These are phyloP conservation scores for Globicephala melas DNA, from an alignment of 2,113 vertebrate species.

Conservation along the genomic window DNA sequence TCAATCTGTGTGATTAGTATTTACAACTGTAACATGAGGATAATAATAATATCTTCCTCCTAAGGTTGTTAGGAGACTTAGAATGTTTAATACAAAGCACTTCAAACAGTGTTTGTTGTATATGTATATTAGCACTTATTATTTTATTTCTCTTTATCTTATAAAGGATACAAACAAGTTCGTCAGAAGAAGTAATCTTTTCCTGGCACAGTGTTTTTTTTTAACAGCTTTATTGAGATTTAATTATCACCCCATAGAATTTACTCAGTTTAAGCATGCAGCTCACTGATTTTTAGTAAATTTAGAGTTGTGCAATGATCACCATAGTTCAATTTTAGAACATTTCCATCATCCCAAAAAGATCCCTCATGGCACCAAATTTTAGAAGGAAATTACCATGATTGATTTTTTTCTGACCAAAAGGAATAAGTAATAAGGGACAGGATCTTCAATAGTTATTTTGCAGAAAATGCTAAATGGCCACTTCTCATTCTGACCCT, in stretches of 20 bases:
- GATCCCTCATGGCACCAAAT: background rate
- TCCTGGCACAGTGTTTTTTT: background rate
- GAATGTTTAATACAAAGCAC: background rate
- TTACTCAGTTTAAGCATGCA: background rate
- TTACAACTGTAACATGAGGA: fast-evolving
- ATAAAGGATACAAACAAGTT: background rate
- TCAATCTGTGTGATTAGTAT: background rate
- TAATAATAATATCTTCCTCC: background rate
- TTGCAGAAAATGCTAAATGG: background rate
- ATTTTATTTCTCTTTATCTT: background rate
- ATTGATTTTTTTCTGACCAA: background rate
- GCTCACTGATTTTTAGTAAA: background rate
- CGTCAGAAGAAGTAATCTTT: background rate
- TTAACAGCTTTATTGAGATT: background rate
- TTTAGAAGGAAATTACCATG: background rate
- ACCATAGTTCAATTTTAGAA: background rate
- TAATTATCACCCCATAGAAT: background rate
- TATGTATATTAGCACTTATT: background rate
- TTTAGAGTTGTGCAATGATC: background rate
- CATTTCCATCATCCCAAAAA: background rate
- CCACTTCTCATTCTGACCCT: background rate
- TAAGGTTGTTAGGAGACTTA: background rate
- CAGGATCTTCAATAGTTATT: background rate
- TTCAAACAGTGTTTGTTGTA: background rate
- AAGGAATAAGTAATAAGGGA: background rate